Percentiles rank a stretch among this genome's conserved stretches.
Conservation (phyloP, 2,113 vertebrate species). For the Oenanthe oenanthe region DNA sequence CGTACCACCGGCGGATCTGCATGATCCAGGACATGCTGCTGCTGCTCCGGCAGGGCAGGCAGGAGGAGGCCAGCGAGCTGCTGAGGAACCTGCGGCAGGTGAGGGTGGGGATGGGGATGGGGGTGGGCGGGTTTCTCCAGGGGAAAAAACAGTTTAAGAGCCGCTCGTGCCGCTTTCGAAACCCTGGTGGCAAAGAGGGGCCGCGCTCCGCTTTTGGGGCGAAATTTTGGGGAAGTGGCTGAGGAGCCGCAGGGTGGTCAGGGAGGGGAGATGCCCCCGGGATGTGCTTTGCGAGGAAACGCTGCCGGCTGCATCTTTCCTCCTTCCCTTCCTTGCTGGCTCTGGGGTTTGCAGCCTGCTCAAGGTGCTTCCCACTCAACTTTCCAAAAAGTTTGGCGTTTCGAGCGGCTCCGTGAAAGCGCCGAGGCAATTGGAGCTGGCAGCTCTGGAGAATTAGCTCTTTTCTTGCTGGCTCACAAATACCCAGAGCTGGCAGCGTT, state of each 20-base stretch:
- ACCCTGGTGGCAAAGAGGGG: neutral
- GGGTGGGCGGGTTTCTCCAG: neutral
- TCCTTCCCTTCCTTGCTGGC: neutral
- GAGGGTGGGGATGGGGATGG: constrained; percentile 76
- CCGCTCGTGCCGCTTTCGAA: fast-evolving
- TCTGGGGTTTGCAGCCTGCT: neutral
- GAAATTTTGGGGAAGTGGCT: neutral
- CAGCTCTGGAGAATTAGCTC: neutral
- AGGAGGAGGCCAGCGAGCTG: constrained; percentile 92
- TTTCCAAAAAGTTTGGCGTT: constrained; percentile 25
- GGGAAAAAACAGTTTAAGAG: fast-evolving
- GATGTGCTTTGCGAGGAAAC: neutral
- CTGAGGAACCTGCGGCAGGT: constrained; percentile 94
- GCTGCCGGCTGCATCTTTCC: neutral
- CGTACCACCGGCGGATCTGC: constrained; percentile 89
- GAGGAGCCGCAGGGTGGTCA: neutral
- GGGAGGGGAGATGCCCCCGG: neutral
- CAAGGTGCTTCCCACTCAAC: constrained; percentile 33
- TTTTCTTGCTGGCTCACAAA: neutral
- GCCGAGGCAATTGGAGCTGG: neutral
- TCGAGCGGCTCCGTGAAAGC: neutral
- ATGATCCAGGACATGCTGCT: constrained; percentile 97
- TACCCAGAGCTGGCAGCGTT: neutral
- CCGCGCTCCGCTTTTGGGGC: fast-evolving
- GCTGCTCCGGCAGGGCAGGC: constrained; percentile 89